These are phyloP conservation scores for Alcedo atthis DNA, from an alignment of 2,797 vertebrate species.

Conservation along the genomic window DNA sequence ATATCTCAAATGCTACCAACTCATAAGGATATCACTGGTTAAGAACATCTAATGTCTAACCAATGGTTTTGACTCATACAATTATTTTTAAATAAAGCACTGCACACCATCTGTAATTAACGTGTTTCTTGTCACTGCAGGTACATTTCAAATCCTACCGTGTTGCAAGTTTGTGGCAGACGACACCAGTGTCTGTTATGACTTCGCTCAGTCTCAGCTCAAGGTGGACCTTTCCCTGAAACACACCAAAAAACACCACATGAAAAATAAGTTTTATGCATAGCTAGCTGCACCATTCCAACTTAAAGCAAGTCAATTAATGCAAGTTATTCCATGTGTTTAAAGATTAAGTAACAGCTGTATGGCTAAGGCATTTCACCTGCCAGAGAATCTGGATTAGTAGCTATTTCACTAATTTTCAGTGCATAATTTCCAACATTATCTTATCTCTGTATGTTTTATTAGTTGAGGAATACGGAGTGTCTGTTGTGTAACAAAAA, in stretches of 20 bases:
- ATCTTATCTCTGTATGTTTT: neutral
- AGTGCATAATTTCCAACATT: neutral
- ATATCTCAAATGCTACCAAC: neutral
- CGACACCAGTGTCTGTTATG: conserved; percentile 93
- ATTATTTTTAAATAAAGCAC: neutral
- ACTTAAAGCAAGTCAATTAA: neutral
- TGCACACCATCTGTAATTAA: neutral
- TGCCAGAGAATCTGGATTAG: neutral
- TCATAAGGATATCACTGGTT: neutral
- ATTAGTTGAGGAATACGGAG: neutral
- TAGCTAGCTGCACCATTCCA: neutral
- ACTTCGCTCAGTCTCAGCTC: conserved; percentile 97
- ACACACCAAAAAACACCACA: conserved; percentile 36
- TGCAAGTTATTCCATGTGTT: neutral
- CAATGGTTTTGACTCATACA: neutral
- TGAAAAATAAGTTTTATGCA: neutral
- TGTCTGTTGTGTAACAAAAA: neutral
- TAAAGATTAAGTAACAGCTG: neutral
- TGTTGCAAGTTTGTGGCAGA: conserved; percentile 95
- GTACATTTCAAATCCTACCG: conserved; percentile 81
- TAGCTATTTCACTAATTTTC: neutral
- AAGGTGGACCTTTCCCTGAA: conserved; percentile 96
- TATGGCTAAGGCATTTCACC: neutral
- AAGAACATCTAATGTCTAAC: neutral
- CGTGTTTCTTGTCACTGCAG: neutral